Percentiles rank a stretch among this genome's conserved stretches.
phyloP scores from a whole-genome alignment of 2,113 vertebrate species.

The Egretta garzetta region DNA sequence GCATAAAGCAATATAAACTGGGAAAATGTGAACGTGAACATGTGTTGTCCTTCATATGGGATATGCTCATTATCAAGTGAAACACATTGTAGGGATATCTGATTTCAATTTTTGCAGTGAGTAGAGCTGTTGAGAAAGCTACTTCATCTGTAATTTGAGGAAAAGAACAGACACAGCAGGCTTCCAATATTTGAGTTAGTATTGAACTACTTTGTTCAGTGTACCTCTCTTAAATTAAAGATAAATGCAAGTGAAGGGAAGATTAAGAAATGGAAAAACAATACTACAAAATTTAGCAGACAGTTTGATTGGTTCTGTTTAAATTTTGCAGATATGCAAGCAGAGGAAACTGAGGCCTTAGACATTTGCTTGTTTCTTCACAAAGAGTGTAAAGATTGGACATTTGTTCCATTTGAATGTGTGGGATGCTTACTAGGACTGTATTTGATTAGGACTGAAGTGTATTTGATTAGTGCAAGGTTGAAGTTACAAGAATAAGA shows the following conservation, averaged over 20 bases:
- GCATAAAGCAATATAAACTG: not conserved
- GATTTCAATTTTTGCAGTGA: constrained; percentile 15
- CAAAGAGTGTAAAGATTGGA: not conserved
- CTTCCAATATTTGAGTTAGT: not conserved
- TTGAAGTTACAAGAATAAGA: not conserved
- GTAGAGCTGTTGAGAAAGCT: constrained; percentile 14
- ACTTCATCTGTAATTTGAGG: constrained; percentile 4
- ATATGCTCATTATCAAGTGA: not conserved
- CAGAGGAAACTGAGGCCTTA: not conserved
- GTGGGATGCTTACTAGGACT: not conserved
- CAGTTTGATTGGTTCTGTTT: not conserved
- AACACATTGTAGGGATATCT: constrained; percentile 12
- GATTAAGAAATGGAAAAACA: not conserved
- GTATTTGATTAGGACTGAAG: not conserved
- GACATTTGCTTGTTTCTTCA: not conserved
- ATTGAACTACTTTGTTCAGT: not conserved
- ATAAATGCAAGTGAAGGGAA: not conserved
- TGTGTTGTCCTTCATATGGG: not conserved
- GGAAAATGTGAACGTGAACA: not conserved
- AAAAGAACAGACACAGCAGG: not conserved
- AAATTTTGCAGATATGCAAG: not conserved
- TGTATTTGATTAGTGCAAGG: not conserved
- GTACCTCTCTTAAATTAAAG: not conserved
- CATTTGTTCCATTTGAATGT: not conserved
- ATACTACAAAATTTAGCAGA: not conserved